Conservation (phyloP, 2,797 vertebrate species). For the Protosalanx chinensis region DNA sequence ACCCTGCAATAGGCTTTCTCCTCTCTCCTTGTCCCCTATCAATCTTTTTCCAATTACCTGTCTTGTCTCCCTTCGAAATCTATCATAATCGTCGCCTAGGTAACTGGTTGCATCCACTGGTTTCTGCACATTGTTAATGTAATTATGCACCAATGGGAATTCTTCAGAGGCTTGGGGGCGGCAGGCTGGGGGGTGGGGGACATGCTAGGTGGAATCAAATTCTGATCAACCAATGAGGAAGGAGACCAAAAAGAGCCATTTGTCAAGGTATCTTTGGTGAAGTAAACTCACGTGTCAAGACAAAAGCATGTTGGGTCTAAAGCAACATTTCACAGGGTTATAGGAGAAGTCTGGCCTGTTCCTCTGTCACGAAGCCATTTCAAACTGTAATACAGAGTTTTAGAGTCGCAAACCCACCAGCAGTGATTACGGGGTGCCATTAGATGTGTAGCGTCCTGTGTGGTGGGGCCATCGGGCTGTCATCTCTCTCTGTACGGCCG, state of each 20-base stretch:
- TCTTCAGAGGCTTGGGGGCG: conserved; percentile 34
- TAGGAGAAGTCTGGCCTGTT: too few species aligned
- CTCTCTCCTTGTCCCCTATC: conserved; percentile 66
- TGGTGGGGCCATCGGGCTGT: conserved; percentile 49
- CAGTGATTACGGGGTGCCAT: conserved; percentile 22
- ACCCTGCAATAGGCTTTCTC: conserved; percentile 65
- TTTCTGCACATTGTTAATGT: conserved; percentile 72
- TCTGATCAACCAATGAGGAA: background rate
- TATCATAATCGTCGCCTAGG: conserved; percentile 82
- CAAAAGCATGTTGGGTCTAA: too few species aligned
- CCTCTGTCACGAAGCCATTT: too few species aligned
- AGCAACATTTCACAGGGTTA: too few species aligned
- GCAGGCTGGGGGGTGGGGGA: background rate
- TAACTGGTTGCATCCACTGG: conserved; percentile 74
- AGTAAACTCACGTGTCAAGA: too few species aligned
- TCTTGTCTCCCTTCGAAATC: conserved; percentile 77
- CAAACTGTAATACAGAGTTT: too few species aligned
- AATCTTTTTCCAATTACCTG: conserved; percentile 85
- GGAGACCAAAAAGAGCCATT: background rate
- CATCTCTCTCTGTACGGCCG: conserved; percentile 51
- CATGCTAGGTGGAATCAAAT: conserved; percentile 10
- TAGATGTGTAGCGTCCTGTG: conserved; percentile 48
- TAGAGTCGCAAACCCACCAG: too few species aligned
- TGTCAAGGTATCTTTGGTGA: too few species aligned
- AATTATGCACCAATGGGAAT: conserved; percentile 65